Conservation (phyloP, 2,888 invertebrate genomes). For the Notodonta ziczac region DNA sequence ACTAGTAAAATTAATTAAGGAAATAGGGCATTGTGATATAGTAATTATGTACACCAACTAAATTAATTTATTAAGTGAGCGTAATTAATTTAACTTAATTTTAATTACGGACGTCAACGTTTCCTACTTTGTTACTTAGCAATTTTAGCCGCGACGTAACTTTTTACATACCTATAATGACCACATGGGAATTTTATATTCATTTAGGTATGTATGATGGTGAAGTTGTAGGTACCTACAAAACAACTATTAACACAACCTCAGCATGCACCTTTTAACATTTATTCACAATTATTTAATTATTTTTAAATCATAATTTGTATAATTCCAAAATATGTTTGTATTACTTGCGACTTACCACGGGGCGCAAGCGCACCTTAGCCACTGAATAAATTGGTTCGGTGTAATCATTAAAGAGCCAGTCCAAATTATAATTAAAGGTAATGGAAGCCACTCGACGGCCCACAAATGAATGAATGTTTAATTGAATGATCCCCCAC, state of each 20-base stretch:
- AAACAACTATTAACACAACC: not conserved
- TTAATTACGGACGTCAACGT: not conserved
- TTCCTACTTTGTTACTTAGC: not conserved
- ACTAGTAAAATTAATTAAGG: constrained; percentile 26
- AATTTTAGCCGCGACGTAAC: too few relatives aligned
- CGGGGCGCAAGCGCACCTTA: constrained; percentile 31
- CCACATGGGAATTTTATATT: not conserved
- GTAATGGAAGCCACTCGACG: constrained; percentile 72
- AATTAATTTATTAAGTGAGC: constrained; percentile 54
- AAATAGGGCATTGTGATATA: constrained; percentile 26
- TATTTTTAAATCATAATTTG: constrained; percentile 14
- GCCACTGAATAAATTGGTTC: constrained; percentile 24
- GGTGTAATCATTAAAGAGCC: constrained; percentile 52
- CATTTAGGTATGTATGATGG: not conserved
- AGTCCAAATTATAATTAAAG: constrained; percentile 73
- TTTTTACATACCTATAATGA: too few relatives aligned
- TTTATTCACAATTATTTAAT: not conserved
- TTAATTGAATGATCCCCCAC: constrained; percentile 74
- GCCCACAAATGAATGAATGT: constrained; percentile 72
- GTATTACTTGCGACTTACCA: constrained; percentile 7
- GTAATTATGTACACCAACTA: constrained; percentile 40
- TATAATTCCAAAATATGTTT: constrained; percentile 8
- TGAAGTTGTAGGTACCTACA: too few relatives aligned
- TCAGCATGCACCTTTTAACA: not conserved
- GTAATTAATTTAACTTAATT: constrained; percentile 47